Evolutionary conservation across 2,888 invertebrate genomes (phyloP), one percentile per base, ranked within the genome.

Genomic region (Lamproptera curius): DNA sequence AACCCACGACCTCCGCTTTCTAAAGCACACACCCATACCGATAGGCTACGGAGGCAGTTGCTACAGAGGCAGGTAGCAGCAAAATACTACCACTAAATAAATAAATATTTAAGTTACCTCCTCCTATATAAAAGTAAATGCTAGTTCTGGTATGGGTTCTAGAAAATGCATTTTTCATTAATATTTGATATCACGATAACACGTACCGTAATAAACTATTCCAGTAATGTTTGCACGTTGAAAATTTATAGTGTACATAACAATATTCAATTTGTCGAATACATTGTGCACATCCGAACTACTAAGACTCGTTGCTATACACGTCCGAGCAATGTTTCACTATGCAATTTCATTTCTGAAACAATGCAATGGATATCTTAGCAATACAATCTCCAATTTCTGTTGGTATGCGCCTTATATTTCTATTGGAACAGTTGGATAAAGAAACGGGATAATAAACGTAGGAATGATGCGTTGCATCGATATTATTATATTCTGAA

Each of bases 301-400:
- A 16, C n/a, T 46, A n/a, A 16, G 13, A 23, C 23, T 34, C 23
- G 45, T 20, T 6, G 16, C 23, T 46, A 14, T 16, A 39, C 31
- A 47, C 35, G 28, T 41, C 26, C 16, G 23, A 16, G 16, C 28
- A 23, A 36, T 42, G 42, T 43, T 48, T 48, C 37, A 34, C 47
- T 16, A 38, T 34, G 16, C 49, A 49, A 49, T 49, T 49, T 43
- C 49, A 43, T 49, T 39, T 48, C 39, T 17, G 43, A 44, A 44
- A 49, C 49, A 49, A 49, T 49, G 36, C 49, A 43, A 39, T 35
- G 26, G 43, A 49, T 49, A 49, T 49, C 49, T 39, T 17, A 17
- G 35, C 28, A 44, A 43, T 40, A 43, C 40, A 42, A 48, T 43
- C 38, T 48, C 42, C 16, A 13, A 38, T 16, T 15, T 40, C 34